These are phyloP conservation scores for Setipinna tenuifilis DNA, from an alignment of 2,797 vertebrate species.

Conservation along the genomic window DNA sequence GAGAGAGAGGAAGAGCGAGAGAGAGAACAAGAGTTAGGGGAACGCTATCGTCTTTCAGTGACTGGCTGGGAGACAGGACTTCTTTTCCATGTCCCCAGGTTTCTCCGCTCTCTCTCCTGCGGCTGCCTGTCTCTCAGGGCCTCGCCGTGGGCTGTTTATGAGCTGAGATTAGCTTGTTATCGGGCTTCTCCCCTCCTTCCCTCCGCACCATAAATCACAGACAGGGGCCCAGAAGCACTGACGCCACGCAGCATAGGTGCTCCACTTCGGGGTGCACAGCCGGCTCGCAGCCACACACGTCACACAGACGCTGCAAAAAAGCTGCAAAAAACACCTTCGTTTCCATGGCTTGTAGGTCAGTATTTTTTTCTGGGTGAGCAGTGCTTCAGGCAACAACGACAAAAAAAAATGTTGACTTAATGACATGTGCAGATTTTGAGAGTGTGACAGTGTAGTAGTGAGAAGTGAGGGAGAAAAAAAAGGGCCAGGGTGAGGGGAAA, in stretches of 20 bases:
- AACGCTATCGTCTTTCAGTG: conserved; percentile 24
- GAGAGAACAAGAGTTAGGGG: neutral
- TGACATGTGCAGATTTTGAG: neutral
- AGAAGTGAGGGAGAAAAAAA: neutral
- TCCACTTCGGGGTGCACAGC: neutral
- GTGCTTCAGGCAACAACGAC: too few relatives aligned
- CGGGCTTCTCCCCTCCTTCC: conserved; percentile 18
- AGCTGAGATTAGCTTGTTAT: conserved; percentile 33
- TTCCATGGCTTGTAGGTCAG: neutral
- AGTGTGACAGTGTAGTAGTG: neutral
- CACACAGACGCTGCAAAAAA: neutral
- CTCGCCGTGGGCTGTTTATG: conserved; percentile 38
- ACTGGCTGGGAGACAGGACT: conserved; percentile 15
- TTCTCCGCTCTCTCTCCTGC: conserved; percentile 3
- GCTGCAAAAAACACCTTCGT: conserved; percentile 20
- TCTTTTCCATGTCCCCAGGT: conserved; percentile 47
- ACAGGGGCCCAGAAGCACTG: neutral
- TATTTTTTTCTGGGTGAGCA: too few relatives aligned
- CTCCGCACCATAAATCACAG: conserved; percentile 35
- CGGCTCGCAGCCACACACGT: neutral
- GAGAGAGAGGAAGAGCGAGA: conserved; percentile 7
- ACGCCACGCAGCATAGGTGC: neutral
- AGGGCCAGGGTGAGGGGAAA: neutral
- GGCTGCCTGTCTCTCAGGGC: conserved; percentile 16
- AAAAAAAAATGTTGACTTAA: neutral